These are phyloP conservation scores for Corythornis cristatus DNA, from an alignment of 2,113 vertebrate species.

Conservation along the genomic window DNA sequence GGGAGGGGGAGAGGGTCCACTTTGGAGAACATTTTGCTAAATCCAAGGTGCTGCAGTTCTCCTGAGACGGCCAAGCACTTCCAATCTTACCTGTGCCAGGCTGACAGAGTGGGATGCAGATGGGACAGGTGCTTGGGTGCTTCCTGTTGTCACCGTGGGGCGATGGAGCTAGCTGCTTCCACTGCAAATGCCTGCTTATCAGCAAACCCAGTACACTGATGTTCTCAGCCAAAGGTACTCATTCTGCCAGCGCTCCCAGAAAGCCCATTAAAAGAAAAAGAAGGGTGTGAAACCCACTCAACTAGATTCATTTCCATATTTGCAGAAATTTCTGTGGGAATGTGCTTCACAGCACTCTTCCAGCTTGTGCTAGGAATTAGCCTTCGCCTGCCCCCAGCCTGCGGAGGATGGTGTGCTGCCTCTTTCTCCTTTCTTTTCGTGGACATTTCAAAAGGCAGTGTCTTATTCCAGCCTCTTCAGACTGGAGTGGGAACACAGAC, in stretches of 20 bases:
- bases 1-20: no score
- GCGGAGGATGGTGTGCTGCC: background rate
- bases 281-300: background rate
- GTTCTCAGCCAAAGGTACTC: accelerated
- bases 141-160: background rate
- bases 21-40: background rate
- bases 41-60: background rate
- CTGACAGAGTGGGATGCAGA: background rate
- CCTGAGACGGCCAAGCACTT: background rate
- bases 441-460: background rate
- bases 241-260: background rate
- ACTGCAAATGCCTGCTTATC: background rate
- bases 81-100: background rate
- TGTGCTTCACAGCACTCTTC: background rate
- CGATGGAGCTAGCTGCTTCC: background rate
- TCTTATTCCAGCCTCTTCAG: constrained; percentile 31
- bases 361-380: background rate
- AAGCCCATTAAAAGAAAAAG: background rate
- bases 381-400: background rate
- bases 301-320: background rate
- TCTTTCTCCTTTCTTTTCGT: background rate
- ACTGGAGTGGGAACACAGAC: constrained; percentile 12
- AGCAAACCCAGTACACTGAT: background rate
- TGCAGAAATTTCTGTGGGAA: background rate
- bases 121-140: background rate